Evolutionary conservation across 2,888 invertebrate species (phyloP).

Genomic region (Hydriomena furcata): DNA sequence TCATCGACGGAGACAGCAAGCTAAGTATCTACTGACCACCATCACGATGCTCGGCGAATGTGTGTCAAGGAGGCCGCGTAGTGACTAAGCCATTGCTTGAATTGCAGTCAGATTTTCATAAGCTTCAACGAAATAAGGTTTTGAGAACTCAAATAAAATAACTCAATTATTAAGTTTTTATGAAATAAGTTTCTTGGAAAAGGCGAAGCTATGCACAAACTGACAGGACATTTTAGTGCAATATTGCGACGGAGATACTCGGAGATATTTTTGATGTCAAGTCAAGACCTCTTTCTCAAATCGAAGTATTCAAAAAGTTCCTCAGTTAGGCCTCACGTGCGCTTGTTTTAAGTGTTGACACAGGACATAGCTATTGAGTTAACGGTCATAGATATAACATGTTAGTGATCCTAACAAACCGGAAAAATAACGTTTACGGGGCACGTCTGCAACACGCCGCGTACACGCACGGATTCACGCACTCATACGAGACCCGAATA

Average conservation of each 20-base stretch:
- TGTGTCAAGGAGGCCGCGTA: constrained; percentile 74
- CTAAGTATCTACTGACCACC: constrained; percentile 56
- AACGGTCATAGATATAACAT: constrained; percentile 67
- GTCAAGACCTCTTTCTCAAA: not conserved
- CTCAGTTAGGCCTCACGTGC: too few species aligned
- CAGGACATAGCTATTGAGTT: constrained; percentile 52
- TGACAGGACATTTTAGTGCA: too few species aligned
- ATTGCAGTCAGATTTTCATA: constrained; percentile 51
- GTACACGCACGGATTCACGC: constrained; percentile 51
- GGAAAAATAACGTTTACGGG: constrained; percentile 77
- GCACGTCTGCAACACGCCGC: constrained; percentile 60
- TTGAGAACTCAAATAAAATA: constrained; percentile 28
- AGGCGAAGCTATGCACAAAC: too few species aligned
- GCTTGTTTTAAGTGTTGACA: constrained; percentile 17
- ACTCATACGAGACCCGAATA: constrained; percentile 65
- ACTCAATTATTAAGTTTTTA: not conserved
- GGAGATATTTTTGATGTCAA: not conserved
- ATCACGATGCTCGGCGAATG: constrained; percentile 60
- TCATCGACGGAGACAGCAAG: constrained; percentile 51
- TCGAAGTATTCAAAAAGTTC: not conserved
- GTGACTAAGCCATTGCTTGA: constrained; percentile 61
- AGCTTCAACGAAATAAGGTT: constrained; percentile 34
- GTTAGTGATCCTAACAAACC: constrained; percentile 59
- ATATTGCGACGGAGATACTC: too few species aligned
- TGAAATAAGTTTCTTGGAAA: not conserved